phyloP scores from a whole-genome alignment of 2,113 vertebrate genomes.

The Poicephalus gulielmi region DNA sequence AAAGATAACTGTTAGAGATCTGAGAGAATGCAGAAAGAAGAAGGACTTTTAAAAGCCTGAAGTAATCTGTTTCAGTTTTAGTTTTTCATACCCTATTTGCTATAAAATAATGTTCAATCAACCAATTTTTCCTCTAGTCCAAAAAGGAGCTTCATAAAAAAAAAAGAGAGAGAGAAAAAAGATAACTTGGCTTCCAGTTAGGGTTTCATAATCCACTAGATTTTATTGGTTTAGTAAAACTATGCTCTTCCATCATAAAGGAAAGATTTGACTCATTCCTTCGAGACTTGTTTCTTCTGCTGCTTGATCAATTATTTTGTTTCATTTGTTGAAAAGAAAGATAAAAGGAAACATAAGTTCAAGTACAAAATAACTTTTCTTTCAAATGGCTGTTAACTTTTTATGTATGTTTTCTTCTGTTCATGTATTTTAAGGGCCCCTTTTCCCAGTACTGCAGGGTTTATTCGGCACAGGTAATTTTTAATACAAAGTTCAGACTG shows the following conservation, averaged over 20 bases:
- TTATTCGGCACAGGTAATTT: neutral
- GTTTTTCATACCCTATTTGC: constrained; percentile 45
- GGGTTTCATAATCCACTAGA: constrained; percentile 25
- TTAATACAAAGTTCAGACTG: neutral
- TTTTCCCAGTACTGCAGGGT: neutral
- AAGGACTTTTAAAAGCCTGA: constrained; percentile 7
- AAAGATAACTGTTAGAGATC: constrained; percentile 16
- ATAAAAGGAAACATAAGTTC: neutral
- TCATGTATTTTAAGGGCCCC: neutral
- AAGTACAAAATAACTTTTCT: neutral
- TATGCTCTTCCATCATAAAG: constrained; percentile 33
- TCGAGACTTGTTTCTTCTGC: neutral
- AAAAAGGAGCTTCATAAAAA: neutral
- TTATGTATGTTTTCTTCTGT: neutral
- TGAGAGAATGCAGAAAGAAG: constrained; percentile 5
- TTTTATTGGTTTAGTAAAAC: constrained; percentile 40
- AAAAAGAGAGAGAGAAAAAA: too few relatives aligned
- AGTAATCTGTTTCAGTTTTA: constrained; percentile 52
- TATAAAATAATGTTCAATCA: constrained; percentile 37
- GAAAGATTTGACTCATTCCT: constrained; percentile 23
- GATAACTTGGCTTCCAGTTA: neutral
- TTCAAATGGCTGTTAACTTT: neutral
- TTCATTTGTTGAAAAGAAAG: constrained; percentile 21
- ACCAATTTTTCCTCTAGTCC: neutral
- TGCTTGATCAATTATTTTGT: neutral